Evolutionary conservation across 2,888 invertebrate genomes (phyloP), one percentile per base, ranked within the genome.

Genomic region (Drepana falcataria): DNA sequence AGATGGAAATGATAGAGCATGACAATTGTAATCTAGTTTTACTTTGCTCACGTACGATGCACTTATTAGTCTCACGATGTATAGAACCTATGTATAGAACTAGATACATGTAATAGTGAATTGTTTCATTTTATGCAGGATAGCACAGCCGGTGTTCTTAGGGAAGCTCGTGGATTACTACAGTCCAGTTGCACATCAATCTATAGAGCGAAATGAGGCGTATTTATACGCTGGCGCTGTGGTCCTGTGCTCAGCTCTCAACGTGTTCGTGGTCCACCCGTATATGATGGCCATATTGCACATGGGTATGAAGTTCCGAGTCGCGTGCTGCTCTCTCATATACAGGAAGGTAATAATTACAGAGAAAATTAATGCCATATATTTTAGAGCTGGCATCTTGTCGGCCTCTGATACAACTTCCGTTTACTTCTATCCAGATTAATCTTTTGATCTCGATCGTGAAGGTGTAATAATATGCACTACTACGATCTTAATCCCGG

Each of bases 201-300:
- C 69, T 0, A 80, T 91, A 61, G 75, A 75, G 21, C 72, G 84
- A 49, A 74, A 87, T 2, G 91, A 94, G 35, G 96, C 97, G 0
- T 96, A 95, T 77, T 79, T 95, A 52, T 96, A 95, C 78, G 96
- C 96, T 0, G 92, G 89, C 0, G 94, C 94, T 2, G 94, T 97
- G 40, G 93, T 96, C 9, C 68, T 95, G 33, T 95, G 95, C 70
- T 96, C 96, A 0, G 94, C 94, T 0, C 73, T 95, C 51, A 95
- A 95, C 71, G 94, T 97, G 35, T 88, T 96, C 65, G 89, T 95
- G n/a, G 94, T 96, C 61, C 99, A 99, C 85, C 96, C 96, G 0
- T 97, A 96, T 76, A 96, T 97, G 94, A 94, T 97, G 92, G 94
- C 94, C 33, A 93, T 96, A 21, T 91, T 95, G 54, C 95, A 96